Conservation (phyloP, 2,888 invertebrate genomes). For the Adelognathus sp. region DNA sequence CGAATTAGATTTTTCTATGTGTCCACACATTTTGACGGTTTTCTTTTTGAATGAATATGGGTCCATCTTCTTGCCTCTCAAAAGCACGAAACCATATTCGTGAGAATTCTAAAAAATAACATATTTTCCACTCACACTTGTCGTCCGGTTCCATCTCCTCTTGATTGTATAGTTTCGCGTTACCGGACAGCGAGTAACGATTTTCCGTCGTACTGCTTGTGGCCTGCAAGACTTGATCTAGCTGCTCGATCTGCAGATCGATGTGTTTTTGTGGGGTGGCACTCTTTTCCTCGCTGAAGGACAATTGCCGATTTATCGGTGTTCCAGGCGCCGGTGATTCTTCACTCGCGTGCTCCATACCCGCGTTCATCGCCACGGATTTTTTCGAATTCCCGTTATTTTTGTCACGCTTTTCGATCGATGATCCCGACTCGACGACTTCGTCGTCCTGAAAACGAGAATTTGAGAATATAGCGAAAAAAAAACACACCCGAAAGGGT, state of each 20-base stretch:
- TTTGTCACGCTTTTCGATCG: background rate
- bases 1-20: too few relatives aligned
- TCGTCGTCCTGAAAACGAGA: constrained; percentile 10
- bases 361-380: background rate
- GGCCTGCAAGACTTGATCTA: constrained; percentile 72
- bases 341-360: constrained; percentile 5
- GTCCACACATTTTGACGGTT: too few relatives aligned
- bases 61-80: too few relatives aligned
- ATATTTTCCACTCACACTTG: constrained; percentile 47
- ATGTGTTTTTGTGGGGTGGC: constrained; percentile 67
- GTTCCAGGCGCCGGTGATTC: background rate
- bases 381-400: background rate
- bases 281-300: constrained; percentile 68
- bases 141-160: constrained; percentile 64
- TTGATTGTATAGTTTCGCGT: constrained; percentile 65
- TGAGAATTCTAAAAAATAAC: background rate
- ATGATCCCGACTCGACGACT: background rate
- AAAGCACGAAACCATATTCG: background rate
- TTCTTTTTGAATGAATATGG: too few relatives aligned
- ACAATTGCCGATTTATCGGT: constrained; percentile 70
- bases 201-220: constrained; percentile 71
- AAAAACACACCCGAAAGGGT: background rate
- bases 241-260: constrained; percentile 73
- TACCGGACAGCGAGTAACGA: constrained; percentile 71
- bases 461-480: background rate